phyloP scores from a whole-genome alignment of 2,113 vertebrate species.

The Acinonyx jubatus region DNA sequence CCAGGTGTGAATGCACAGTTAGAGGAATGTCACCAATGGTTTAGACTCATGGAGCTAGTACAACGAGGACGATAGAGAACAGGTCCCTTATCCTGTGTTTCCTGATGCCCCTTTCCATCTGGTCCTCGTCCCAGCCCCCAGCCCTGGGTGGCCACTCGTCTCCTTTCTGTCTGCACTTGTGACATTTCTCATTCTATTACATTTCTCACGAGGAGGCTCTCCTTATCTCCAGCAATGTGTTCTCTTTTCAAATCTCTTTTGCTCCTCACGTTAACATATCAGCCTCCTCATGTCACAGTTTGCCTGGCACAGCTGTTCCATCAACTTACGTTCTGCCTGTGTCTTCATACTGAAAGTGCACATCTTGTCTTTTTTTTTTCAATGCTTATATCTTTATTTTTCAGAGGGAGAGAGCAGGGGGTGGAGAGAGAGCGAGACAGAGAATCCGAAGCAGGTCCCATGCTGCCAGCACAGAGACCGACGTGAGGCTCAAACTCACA shows the following conservation, averaged over 20 bases:
- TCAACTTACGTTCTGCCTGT: no score
- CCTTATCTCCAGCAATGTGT: not conserved
- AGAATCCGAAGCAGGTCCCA: no score
- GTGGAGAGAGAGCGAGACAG: no score
- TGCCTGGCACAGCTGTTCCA: no score
- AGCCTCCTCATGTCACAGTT: no score
- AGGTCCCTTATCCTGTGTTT: not conserved
- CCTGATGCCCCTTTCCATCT: not conserved
- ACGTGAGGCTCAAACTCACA: no score
- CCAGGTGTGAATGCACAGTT: not conserved
- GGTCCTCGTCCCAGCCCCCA: not conserved
- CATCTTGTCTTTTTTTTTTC: no score
- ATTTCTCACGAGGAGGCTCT: not conserved
- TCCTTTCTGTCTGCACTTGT: not conserved
- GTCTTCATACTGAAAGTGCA: no score
- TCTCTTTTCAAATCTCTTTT: not conserved
- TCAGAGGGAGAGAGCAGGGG: no score
- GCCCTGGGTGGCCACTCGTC: not conserved
- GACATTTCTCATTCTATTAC: not conserved
- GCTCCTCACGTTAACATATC: no score
- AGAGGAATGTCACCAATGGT: not conserved
- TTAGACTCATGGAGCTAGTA: not conserved
- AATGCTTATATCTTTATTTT: no score
- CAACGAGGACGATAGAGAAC: fast-evolving
- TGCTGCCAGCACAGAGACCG: no score